phyloP scores from a whole-genome alignment of 2,113 vertebrate genomes.

The Cynopterus brachyotis region DNA sequence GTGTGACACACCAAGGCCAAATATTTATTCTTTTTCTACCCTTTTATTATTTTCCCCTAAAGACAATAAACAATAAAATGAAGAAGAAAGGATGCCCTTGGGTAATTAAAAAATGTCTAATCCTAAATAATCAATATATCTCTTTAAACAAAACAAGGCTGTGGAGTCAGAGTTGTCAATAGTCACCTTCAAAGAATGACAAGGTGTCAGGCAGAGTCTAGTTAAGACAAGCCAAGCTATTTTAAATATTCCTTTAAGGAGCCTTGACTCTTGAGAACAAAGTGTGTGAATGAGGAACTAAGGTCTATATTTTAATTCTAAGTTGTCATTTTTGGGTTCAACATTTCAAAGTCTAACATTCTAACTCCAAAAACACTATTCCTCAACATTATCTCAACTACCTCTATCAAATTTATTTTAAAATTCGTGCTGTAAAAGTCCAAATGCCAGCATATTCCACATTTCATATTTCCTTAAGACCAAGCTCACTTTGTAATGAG shows the following conservation, averaged over 20 bases:
- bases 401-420: not conserved
- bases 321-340: not conserved
- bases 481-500: not conserved
- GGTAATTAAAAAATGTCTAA: not conserved
- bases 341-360: not conserved
- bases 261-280: not conserved
- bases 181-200: not conserved
- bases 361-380: not conserved
- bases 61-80: not conserved
- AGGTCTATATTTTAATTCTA: not conserved
- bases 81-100: not conserved
- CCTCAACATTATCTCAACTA: not conserved
- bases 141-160: conserved; percentile 12
- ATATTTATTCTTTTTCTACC: not conserved
- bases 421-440: not conserved
- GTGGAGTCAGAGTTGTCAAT: not conserved
- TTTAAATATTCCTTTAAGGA: not conserved
- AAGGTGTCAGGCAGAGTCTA: not conserved
- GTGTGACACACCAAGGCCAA: not conserved
- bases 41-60: not conserved
- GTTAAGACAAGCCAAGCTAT: not conserved
- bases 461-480: not conserved
- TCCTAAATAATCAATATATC: not conserved
- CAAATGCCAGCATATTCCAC: not conserved
- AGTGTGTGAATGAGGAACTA: not conserved